Conservation (phyloP, 2,888 invertebrate species). For the Coelinius sp. region DNA sequence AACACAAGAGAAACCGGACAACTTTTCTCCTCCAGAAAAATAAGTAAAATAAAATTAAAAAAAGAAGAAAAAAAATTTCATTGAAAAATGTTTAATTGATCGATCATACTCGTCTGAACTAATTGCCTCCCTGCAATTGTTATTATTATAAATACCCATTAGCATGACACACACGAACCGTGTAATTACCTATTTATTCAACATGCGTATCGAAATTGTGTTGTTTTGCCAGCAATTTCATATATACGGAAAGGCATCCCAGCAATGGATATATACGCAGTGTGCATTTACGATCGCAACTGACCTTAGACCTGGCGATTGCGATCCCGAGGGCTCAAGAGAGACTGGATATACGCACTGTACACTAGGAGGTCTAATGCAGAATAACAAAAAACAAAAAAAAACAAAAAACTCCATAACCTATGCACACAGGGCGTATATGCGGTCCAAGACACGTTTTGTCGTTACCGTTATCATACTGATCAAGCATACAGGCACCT, state of each 20-base stretch:
- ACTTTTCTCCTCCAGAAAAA: neutral
- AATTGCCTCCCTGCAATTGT: neutral
- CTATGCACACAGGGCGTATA: slow-evolving; percentile 43
- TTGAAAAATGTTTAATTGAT: neutral
- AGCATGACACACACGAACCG: neutral
- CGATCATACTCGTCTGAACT: neutral
- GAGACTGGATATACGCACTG: slow-evolving; percentile 33
- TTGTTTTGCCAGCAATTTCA: neutral
- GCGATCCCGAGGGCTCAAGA: slow-evolving; percentile 39
- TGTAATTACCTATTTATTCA: neutral
- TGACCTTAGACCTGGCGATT: neutral
- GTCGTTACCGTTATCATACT: slow-evolving; percentile 46
- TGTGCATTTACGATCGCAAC: neutral
- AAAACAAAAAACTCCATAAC: slow-evolving; percentile 38
- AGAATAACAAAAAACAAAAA: slow-evolving; percentile 11
- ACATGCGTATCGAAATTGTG: neutral
- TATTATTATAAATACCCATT: neutral
- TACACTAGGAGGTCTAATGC: neutral
- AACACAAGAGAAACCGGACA: neutral
- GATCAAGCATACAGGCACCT: neutral
- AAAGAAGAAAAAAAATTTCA: neutral
- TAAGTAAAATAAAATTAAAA: neutral
- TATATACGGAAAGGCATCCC: neutral
- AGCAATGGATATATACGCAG: neutral
- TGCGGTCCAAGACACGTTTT: slow-evolving; percentile 36